Percentiles rank a stretch among this genome's conserved stretches.
Evolutionary conservation across 2,888 invertebrate species (phyloP).

Genomic region (Strigamia maritima): DNA sequence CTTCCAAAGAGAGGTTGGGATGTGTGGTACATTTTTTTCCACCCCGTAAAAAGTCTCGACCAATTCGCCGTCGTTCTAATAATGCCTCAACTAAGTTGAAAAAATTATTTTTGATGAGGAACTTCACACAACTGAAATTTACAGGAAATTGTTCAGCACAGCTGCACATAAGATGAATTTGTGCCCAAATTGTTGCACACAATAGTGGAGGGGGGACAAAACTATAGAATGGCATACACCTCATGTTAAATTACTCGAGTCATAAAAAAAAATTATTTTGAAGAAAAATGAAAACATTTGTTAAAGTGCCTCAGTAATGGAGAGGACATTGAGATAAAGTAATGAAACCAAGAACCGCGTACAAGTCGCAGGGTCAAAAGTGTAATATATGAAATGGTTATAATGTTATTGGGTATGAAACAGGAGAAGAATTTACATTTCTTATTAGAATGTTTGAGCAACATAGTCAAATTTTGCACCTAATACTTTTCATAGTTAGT

Average conservation of each 20-base stretch:
- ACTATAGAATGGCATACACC: neutral
- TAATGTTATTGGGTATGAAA: constrained; percentile 8
- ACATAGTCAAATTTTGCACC: neutral
- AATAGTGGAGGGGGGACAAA: neutral
- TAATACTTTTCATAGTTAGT: constrained; percentile 5
- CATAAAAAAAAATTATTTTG: neutral
- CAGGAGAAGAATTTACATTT: neutral
- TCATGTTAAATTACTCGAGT: neutral
- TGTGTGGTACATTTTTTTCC: neutral
- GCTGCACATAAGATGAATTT: neutral
- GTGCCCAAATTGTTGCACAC: neutral
- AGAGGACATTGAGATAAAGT: constrained; percentile 6
- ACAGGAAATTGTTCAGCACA: constrained; percentile 19
- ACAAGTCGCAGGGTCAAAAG: constrained; percentile 6
- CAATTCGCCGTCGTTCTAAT: neutral
- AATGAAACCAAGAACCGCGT: neutral
- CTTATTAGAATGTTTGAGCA: neutral
- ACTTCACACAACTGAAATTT: neutral
- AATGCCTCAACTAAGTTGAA: neutral
- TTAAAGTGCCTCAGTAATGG: neutral
- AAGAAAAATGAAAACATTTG: constrained; percentile 2
- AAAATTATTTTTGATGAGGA: constrained; percentile 13
- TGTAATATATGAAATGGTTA: constrained; percentile 23
- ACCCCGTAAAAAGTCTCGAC: neutral
- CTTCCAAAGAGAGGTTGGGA: neutral